phyloP scores from a whole-genome alignment of 2,888 invertebrate species.

The Nemoura dubitans region DNA sequence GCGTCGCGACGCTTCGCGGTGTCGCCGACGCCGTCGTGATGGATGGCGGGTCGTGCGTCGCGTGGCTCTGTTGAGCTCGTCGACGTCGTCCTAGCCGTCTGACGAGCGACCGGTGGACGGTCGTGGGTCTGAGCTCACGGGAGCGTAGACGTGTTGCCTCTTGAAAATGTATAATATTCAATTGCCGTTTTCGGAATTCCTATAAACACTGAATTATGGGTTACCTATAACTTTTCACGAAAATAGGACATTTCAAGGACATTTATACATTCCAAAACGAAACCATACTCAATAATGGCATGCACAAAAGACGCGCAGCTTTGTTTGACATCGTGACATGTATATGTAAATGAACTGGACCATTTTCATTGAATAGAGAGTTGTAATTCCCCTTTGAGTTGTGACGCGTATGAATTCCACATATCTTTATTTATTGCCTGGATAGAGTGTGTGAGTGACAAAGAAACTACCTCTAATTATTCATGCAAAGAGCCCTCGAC shows the following conservation, averaged over 20 bases:
- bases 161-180: background rate
- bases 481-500: background rate
- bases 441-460: background rate
- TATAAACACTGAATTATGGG: background rate
- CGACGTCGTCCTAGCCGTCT: background rate
- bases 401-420: background rate
- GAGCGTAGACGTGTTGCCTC: too few relatives aligned
- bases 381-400: background rate
- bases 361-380: background rate
- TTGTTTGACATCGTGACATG: too few relatives aligned
- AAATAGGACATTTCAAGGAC: too few relatives aligned
- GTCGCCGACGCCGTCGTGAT: background rate
- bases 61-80: background rate
- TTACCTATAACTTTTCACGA: background rate
- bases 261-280: too few relatives aligned
- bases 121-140: too few relatives aligned
- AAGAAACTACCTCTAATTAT: background rate
- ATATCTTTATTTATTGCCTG: background rate
- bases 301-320: too few relatives aligned
- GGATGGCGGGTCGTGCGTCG: background rate
- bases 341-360: too few relatives aligned
- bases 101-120: background rate
- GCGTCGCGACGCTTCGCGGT: background rate
- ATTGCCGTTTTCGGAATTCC: background rate
- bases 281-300: too few relatives aligned